phyloP scores from a whole-genome alignment of 2,797 vertebrate genomes.

The Rallus crepitans region DNA sequence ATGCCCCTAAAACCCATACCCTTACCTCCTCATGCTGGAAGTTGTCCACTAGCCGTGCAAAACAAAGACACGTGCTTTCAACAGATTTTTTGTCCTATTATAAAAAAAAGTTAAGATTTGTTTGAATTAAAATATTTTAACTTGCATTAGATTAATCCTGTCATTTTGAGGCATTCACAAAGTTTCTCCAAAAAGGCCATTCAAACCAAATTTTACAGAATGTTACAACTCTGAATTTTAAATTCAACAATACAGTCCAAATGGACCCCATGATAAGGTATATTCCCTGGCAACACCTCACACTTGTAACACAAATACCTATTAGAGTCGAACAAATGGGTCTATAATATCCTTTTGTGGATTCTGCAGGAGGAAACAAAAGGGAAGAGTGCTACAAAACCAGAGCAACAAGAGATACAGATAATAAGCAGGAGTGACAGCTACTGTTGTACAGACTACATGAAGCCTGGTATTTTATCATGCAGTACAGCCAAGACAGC shows the following conservation, averaged over 20 bases:
- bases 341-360: not conserved
- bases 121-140: not conserved
- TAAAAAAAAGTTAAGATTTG: not conserved
- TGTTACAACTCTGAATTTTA: not conserved
- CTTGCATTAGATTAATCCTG: not conserved
- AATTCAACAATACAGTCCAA: not conserved
- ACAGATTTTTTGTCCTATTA: slow-evolving; percentile 98
- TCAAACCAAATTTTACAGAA: not conserved
- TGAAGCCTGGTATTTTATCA: not conserved
- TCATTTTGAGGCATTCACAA: not conserved
- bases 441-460: not conserved
- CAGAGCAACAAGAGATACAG: not conserved
- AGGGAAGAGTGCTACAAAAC: not conserved
- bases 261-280: not conserved
- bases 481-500: not conserved
- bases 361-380: not conserved
- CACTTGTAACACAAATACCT: not conserved
- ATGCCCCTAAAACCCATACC: not conserved
- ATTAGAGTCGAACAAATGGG: not conserved
- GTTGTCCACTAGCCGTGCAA: slow-evolving; percentile 98
- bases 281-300: not conserved
- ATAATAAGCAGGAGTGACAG: not conserved
- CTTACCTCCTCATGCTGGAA: slow-evolving; percentile 98
- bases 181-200: not conserved
- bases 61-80: slow-evolving; percentile 99